Base-by-base conservation (phyloP, 2,888 invertebrate genomes). In the Bedellia somnulentella region DNA sequence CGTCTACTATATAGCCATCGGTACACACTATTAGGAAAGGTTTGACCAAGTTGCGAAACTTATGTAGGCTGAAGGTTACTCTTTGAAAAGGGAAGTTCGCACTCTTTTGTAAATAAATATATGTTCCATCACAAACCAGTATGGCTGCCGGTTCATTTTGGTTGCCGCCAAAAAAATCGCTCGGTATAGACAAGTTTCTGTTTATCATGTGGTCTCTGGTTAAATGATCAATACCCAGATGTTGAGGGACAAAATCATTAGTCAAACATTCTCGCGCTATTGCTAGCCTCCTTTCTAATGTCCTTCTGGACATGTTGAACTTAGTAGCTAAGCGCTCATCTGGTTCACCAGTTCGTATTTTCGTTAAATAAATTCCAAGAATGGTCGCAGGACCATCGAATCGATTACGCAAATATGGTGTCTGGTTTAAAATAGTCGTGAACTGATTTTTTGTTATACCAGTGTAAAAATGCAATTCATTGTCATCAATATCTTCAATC, bases 121-220 rank as follows among this genome's bases (percentile, higher is more conserved):
- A 41, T 12, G 34, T 35, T 5, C 37, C 39, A 27, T 39, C 39
- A n/a, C n/a, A n/a, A n/a, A n/a, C n/a, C n/a, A n/a, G n/a, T n/a
- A n/a, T n/a, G n/a, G n/a, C n/a, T n/a, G 5, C 17, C 23, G 13
- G 39, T 37, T 15, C 36, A 13, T 21, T 38, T 32, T 13, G 34
- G 31, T 31, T 32, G n/a, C 9, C 23, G 5, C 28, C 28, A 27
- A 32, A 32, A 15, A 32, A 14, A 23, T 27, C 3, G 12, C 28
- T 22, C 3, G 27, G 30, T 29, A 28, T 5, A 4, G 24, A 5
- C 16, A 14, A 15, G 23, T 32, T 27, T 27, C 16, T 22, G 9
- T 14, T 4, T 8, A 26, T 21, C 4, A 26, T 21, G 25, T 31
- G 18, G 2, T 6, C 13, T 12, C 24, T 14, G 4, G 32, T 32